Conservation (phyloP, 2,888 invertebrate genomes). For the Beris morrisii region DNA sequence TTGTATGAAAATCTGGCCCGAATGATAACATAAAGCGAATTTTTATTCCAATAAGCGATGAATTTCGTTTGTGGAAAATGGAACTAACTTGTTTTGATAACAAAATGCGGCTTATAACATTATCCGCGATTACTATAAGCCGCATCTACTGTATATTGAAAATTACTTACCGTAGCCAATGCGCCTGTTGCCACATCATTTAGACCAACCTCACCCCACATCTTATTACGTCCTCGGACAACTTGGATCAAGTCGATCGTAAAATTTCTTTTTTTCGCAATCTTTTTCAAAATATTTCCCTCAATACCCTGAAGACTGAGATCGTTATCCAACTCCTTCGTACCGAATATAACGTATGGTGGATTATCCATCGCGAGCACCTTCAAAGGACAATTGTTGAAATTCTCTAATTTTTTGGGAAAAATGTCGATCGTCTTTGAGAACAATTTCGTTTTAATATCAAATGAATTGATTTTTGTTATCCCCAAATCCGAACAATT, state of each 20-base stretch:
- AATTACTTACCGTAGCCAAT: constrained; percentile 45
- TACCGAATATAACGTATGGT: constrained; percentile 46
- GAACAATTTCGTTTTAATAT: not conserved
- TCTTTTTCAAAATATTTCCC: constrained; percentile 45
- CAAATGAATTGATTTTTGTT: too few relatives aligned
- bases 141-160: too few relatives aligned
- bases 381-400: constrained; percentile 47
- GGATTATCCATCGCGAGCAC: constrained; percentile 45
- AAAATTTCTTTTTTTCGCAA: constrained; percentile 51
- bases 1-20: too few relatives aligned
- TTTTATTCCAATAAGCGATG: too few relatives aligned
- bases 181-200: constrained; percentile 50
- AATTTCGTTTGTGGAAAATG: too few relatives aligned
- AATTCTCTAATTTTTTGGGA: constrained; percentile 45
- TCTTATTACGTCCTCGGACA: constrained; percentile 22
- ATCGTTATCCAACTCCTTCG: constrained; percentile 10
- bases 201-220: constrained; percentile 40
- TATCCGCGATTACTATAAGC: too few relatives aligned
- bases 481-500: constrained; percentile 40
- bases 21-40: too few relatives aligned
- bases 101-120: too few relatives aligned
- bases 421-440: constrained; percentile 40
- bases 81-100: too few relatives aligned
- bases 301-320: constrained; percentile 46
- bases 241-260: constrained; percentile 40